Conservation (phyloP, 1,140 invertebrate genomes). For the Ooceraea biroi region DNA sequence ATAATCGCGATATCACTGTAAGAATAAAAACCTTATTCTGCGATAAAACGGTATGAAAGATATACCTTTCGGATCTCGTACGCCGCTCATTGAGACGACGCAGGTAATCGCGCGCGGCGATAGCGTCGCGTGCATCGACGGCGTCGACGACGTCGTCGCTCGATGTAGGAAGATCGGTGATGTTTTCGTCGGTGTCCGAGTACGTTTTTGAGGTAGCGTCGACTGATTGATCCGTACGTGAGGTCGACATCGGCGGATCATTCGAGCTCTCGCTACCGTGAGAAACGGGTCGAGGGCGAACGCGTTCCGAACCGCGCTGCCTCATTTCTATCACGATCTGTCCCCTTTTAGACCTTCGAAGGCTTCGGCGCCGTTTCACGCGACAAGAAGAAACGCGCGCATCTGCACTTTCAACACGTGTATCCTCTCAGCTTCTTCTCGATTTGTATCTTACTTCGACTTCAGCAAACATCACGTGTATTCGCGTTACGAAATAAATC, state of each 20-base stretch:
- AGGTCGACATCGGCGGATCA: conserved; percentile 59
- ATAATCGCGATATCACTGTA: too few relatives aligned
- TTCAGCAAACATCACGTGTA: conserved; percentile 1
- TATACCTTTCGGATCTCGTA: conserved; percentile 84
- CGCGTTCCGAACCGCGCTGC: conserved; percentile 75
- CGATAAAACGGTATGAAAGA: background rate
- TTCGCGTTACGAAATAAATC: background rate
- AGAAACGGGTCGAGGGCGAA: conserved; percentile 78
- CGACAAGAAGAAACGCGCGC: background rate
- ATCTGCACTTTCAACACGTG: background rate
- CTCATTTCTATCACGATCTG: conserved; percentile 71
- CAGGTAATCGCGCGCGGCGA: conserved; percentile 19
- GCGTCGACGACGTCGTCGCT: conserved; percentile 35
- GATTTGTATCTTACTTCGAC: background rate
- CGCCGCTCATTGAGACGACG: conserved; percentile 74
- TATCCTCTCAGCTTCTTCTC: background rate
- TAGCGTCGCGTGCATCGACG: background rate
- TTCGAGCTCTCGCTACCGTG: conserved; percentile 74
- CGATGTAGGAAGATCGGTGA: conserved; percentile 56
- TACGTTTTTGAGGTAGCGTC: conserved; percentile 69
- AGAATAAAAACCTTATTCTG: background rate
- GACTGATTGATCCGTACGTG: conserved; percentile 72
- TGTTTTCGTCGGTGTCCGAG: conserved; percentile 72
- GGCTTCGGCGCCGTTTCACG: conserved; percentile 56
- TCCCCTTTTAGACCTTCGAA: conserved; percentile 56